Base-by-base conservation (phyloP, 2,113 vertebrate species). In the Crocuta crocuta region DNA sequence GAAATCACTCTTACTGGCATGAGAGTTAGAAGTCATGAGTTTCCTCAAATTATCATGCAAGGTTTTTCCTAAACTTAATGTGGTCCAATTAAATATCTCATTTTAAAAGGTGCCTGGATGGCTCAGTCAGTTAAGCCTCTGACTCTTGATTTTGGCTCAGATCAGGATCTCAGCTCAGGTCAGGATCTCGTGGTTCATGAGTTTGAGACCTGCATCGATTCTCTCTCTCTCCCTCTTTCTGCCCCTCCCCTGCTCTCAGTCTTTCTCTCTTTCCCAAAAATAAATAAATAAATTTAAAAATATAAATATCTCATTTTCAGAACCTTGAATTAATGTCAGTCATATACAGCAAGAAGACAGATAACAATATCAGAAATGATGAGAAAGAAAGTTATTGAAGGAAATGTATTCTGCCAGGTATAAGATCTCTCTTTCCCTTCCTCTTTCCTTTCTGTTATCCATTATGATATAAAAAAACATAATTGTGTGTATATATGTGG, bases 21-120 rank as follows among this genome's bases (percentile, higher is more conserved):
- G 66, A 93, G 43, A 8, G 68, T 63, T 97, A 89, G 96, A 97
- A 93, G n/a, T 28, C 83, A 71, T 45, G 91, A n/a, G 11, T 83
- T 95, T 81, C 35, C 16, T 88, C 63, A 93, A 87, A 26, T 87
- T 92, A 53, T 19, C 24, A 19, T 35, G 70, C 31, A 89, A 94
- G 6, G 68, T 55, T 82, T 78, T 89, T 63, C 35, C 23, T 92
- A 82, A 79, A 68, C 4, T 24, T 58, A 73, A 33, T 76, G 19
- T 53, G 17, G 9, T 61, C 66, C 74, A 74, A 78, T 70, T 84
- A 66, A 50, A 50, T 24, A 15, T 50, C 31, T 81, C 8, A 82
- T 87, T 91, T 95, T 79, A n/a, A 74, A 61, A 17, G 58, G 58
- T 19, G 21, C 7, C 58, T 61, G 58, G 58, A 61, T 61, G 58